Evolutionary conservation across 1,140 invertebrate species (phyloP).

Genomic region (Caerostris extrusa): DNA sequence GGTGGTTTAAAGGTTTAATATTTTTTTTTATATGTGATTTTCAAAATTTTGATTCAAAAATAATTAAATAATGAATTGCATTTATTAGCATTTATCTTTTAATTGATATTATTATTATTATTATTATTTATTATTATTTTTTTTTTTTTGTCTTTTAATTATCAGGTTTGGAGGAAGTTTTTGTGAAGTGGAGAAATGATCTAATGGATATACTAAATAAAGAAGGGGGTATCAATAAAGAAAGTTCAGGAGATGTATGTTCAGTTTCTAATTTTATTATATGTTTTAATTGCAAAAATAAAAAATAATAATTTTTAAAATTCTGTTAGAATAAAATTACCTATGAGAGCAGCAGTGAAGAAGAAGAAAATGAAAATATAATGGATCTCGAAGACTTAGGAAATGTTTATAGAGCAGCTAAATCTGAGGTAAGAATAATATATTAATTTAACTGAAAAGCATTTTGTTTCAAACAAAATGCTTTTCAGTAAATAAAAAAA

Average conservation of each 20-base stretch:
- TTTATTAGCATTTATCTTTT: neutral
- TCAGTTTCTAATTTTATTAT: slow-evolving; percentile 5
- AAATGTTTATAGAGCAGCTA: slow-evolving; percentile 80
- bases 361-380: slow-evolving; percentile 80
- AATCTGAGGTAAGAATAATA: slow-evolving; percentile 52
- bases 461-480: no score
- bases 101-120: no score
- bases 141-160: neutral
- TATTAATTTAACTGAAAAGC: no score
- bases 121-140: neutral
- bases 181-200: neutral
- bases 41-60: no score
- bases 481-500: no score
- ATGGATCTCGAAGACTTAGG: slow-evolving; percentile 85
- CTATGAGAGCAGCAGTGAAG: slow-evolving; percentile 78
- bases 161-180: neutral
- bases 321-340: slow-evolving; percentile 59
- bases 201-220: neutral
- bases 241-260: neutral
- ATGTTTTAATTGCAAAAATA: neutral
- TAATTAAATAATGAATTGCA: neutral
- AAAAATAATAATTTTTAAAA: neutral
- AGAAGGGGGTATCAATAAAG: neutral
- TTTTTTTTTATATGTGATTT: no score
- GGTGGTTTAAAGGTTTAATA: no score